A percentile compares a stretch with the other conserved stretches of the same genome.
phyloP scores from a whole-genome alignment of 1,140 invertebrate species.

The Papilio polytes region DNA sequence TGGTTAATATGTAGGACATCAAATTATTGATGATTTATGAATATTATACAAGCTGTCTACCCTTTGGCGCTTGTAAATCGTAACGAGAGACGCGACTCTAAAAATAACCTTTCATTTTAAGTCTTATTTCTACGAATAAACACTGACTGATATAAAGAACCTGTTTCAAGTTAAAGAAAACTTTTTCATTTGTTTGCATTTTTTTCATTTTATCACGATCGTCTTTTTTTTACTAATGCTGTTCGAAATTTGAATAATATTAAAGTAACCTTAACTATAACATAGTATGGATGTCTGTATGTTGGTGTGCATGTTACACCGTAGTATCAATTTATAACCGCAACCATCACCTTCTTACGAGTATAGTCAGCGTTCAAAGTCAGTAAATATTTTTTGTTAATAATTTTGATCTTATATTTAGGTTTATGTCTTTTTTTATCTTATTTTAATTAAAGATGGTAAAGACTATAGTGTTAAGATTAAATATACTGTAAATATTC shows the following conservation, averaged over 20 bases:
- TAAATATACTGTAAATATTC: no score
- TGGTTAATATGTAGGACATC: slow-evolving; percentile 32
- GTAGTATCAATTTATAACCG: slow-evolving; percentile 37
- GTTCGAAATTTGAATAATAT: background rate
- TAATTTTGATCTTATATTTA: background rate
- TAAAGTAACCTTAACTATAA: background rate
- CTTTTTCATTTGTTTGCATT: background rate
- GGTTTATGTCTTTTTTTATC: no score
- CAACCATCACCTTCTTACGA: slow-evolving; percentile 34
- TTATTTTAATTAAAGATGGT: no score
- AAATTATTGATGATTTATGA: slow-evolving; percentile 42
- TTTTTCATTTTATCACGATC: background rate
- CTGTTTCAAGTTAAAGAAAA: background rate
- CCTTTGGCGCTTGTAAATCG: slow-evolving; percentile 45
- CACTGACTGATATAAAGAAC: background rate
- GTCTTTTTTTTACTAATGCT: background rate
- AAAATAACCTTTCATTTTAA: slow-evolving; percentile 39
- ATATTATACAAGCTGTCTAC: slow-evolving; percentile 14
- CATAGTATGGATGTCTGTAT: background rate
- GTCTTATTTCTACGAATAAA: background rate
- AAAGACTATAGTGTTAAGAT: no score
- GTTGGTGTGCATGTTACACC: slow-evolving; percentile 27
- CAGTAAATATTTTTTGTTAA: background rate
- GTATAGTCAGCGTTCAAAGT: slow-evolving; percentile 32
- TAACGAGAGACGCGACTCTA: slow-evolving; percentile 44